These are phyloP conservation scores for Caenorhabditis sp. DNA, from an alignment of 2,888 invertebrate species.

Conservation along the genomic window DNA sequence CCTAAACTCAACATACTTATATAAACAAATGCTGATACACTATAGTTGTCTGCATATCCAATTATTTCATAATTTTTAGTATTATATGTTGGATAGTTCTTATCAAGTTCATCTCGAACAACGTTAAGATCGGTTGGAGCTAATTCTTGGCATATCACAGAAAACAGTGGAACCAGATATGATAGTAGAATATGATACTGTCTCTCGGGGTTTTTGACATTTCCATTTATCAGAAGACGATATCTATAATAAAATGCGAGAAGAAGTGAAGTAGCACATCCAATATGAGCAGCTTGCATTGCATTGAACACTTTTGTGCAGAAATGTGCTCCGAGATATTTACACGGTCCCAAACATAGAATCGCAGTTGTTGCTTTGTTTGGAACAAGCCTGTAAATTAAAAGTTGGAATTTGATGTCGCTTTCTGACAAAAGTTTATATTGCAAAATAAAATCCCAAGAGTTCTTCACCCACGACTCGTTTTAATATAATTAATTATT, in stretches of 20 bases:
- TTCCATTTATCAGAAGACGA: constrained; percentile 13
- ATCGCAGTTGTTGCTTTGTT: too few relatives aligned
- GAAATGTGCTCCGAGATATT: too few relatives aligned
- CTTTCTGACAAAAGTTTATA: too few relatives aligned
- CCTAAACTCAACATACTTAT: constrained; percentile 12
- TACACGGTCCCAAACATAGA: too few relatives aligned
- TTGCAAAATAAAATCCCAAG: too few relatives aligned
- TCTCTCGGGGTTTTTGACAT: constrained; percentile 9
- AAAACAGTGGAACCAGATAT: constrained; percentile 17
- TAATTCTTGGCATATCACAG: constrained; percentile 9
- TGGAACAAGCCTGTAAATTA: too few relatives aligned
- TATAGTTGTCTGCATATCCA: constrained; percentile 17
- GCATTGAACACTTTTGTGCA: too few relatives aligned
- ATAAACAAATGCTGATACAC: constrained; percentile 1
- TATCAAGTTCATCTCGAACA: background rate
- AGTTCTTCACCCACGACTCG: too few relatives aligned
- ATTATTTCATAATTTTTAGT: constrained; percentile 13
- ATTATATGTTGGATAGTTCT: constrained; percentile 13
- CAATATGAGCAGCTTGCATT: background rate
- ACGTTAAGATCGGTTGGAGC: constrained; percentile 8
- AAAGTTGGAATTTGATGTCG: too few relatives aligned
- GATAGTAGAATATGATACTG: constrained; percentile 9
- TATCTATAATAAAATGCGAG: constrained; percentile 26
- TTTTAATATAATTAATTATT: too few relatives aligned
- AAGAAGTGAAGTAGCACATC: constrained; percentile 14